phyloP scores from a whole-genome alignment of 2,888 invertebrate species.

The Tachina lurida region DNA sequence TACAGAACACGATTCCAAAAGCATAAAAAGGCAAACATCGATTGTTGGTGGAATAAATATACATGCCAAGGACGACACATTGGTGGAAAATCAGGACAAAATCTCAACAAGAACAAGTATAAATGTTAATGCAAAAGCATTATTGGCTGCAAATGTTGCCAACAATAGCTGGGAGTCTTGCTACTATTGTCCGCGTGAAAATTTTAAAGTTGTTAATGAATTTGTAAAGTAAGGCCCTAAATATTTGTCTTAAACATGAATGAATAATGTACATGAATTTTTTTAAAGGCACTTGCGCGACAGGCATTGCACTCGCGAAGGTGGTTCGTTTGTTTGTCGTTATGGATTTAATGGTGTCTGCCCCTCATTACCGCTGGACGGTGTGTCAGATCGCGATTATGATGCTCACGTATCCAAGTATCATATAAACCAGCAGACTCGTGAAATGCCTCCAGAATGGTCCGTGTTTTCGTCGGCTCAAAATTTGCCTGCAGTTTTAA shows the following conservation, averaged over 20 bases:
- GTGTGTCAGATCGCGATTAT: conserved; percentile 94
- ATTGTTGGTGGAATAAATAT: conserved; percentile 32
- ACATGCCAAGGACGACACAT: background rate
- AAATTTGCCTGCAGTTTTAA: conserved; percentile 97
- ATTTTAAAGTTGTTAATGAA: conserved; percentile 85
- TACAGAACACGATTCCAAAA: conserved; percentile 55
- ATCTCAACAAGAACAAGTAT: background rate
- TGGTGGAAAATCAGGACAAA: background rate
- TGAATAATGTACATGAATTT: background rate
- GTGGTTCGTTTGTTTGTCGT: conserved; percentile 92
- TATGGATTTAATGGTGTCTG: conserved; percentile 95
- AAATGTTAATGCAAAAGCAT: conserved; percentile 6
- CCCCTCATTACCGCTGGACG: conserved; percentile 93
- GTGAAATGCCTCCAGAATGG: conserved; percentile 84
- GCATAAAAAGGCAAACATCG: conserved; percentile 30
- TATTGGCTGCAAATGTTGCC: background rate
- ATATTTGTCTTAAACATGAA: background rate
- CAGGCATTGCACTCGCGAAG: conserved; percentile 92
- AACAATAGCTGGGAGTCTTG: conserved; percentile 85
- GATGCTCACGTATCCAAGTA: conserved; percentile 91
- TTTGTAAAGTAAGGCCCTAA: conserved; percentile 85
- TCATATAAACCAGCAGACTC: conserved; percentile 83
- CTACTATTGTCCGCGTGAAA: conserved; percentile 85
- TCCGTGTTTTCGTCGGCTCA: conserved; percentile 92
- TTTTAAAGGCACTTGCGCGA: conserved; percentile 88